phyloP scores from a whole-genome alignment of 2,797 vertebrate genomes.

The Paratrypauchen microcephalus region DNA sequence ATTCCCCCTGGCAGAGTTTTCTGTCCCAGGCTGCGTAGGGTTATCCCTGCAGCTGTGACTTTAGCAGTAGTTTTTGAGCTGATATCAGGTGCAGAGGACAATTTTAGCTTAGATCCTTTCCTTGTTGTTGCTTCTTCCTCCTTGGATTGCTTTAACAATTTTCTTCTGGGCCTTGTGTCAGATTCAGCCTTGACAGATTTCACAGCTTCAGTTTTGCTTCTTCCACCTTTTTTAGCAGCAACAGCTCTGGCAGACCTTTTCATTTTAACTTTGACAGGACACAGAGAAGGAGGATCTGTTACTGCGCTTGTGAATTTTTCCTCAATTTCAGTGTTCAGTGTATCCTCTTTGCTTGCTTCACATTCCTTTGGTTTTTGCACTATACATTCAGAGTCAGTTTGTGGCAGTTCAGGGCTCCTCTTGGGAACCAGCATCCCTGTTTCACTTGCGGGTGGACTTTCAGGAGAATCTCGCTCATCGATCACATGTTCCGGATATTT shows the following conservation, averaged over 20 bases:
- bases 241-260: slow-evolving; percentile 85
- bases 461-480: slow-evolving; percentile 81
- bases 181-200: slow-evolving; percentile 58
- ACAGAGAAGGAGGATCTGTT: slow-evolving; percentile 63
- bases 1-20: slow-evolving; percentile 80
- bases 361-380: slow-evolving; percentile 61
- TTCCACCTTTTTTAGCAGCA: slow-evolving; percentile 59
- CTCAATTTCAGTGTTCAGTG: slow-evolving; percentile 21
- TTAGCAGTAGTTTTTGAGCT: slow-evolving; percentile 77
- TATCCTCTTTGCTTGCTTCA: slow-evolving; percentile 29
- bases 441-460: slow-evolving; percentile 80
- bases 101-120: slow-evolving; percentile 76
- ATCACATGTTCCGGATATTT: slow-evolving; percentile 79
- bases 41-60: slow-evolving; percentile 38
- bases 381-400: slow-evolving; percentile 57
- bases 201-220: slow-evolving; percentile 40
- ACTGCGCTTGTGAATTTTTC: slow-evolving; percentile 55
- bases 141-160: slow-evolving; percentile 45
- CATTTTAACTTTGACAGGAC: slow-evolving; percentile 91
- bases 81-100: slow-evolving; percentile 83
- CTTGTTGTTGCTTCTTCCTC: slow-evolving; percentile 83
- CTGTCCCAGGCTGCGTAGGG: slow-evolving; percentile 68
- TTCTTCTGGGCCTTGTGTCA: slow-evolving; percentile 63
- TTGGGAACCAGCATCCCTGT: slow-evolving; percentile 47
- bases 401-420: slow-evolving; percentile 43